These are phyloP conservation scores for Amiota mariae DNA, from an alignment of 2,888 invertebrate genomes.

Conservation along the genomic window DNA sequence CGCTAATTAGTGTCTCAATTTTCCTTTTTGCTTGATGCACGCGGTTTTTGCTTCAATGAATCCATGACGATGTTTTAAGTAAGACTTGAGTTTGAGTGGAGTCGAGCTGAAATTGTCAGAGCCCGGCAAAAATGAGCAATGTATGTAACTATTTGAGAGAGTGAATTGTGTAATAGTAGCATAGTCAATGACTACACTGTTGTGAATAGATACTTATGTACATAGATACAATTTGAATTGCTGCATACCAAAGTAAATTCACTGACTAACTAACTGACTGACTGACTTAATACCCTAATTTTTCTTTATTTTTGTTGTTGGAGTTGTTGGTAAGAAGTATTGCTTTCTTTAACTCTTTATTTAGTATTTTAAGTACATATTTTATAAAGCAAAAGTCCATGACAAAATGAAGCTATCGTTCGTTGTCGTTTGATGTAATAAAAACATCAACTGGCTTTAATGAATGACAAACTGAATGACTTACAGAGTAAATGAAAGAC, in stretches of 20 bases:
- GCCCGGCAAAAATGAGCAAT: not conserved
- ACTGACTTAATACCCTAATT: conserved; percentile 27
- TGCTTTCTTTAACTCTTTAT: no score
- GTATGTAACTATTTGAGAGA: conserved; percentile 16
- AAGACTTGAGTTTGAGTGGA: conserved; percentile 51
- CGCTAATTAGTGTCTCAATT: conserved; percentile 64
- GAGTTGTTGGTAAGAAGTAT: no score
- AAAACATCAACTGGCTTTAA: conserved; percentile 46
- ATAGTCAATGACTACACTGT: not conserved
- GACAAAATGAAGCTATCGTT: conserved; percentile 39
- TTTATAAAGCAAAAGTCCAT: no score
- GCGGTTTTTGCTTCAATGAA: not conserved
- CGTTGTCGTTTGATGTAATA: conserved; percentile 53
- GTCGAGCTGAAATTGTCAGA: not conserved
- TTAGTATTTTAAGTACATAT: no score
- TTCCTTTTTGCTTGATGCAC: conserved; percentile 40
- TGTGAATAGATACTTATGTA: no score
- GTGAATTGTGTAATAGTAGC: conserved; percentile 54
- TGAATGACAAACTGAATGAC: conserved; percentile 14
- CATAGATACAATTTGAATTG: not conserved
- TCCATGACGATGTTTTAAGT: conserved; percentile 49
- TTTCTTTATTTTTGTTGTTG: not conserved
- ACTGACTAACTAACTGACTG: conserved; percentile 22
- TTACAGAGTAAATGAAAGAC: not conserved
- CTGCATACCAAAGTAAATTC: not conserved